A percentile compares a stretch with the other conserved stretches of the same genome.
Conservation (phyloP, 2,113 vertebrate genomes). For the Haemorhous mexicanus region DNA sequence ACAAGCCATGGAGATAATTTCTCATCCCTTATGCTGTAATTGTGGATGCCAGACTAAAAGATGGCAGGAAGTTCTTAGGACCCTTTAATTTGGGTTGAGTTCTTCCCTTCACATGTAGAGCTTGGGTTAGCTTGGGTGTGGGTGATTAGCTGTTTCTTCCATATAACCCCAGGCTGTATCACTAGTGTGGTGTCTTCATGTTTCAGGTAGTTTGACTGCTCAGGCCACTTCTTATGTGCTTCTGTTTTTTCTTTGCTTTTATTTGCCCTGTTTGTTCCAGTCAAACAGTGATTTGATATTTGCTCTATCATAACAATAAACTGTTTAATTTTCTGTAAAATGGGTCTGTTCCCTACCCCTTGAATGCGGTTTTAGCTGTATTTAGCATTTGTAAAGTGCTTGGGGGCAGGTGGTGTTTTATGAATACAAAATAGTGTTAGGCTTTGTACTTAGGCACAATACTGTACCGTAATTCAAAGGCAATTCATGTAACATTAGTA, state of each 20-base stretch:
- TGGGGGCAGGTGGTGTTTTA: background rate
- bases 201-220: background rate
- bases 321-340: slow-evolving; percentile 49
- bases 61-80: background rate
- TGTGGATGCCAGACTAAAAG: background rate
- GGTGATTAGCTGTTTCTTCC: background rate
- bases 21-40: background rate
- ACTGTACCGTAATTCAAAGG: slow-evolving; percentile 46
- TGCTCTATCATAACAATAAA: background rate
- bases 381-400: slow-evolving; percentile 54
- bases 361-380: slow-evolving; percentile 26
- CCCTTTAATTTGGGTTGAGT: background rate
- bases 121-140: background rate
- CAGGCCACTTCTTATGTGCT: background rate
- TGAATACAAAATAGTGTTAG: slow-evolving; percentile 33
- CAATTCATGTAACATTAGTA: slow-evolving; percentile 61
- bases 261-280: background rate
- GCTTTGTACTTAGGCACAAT: slow-evolving; percentile 37
- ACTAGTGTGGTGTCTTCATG: background rate
- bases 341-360: background rate
- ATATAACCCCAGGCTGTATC: background rate
- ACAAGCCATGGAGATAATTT: background rate
- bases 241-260: background rate
- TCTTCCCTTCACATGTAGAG: background rate
- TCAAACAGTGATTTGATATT: background rate